Conservation (phyloP, 2,797 vertebrate genomes). For the Tragopan temminckii region DNA sequence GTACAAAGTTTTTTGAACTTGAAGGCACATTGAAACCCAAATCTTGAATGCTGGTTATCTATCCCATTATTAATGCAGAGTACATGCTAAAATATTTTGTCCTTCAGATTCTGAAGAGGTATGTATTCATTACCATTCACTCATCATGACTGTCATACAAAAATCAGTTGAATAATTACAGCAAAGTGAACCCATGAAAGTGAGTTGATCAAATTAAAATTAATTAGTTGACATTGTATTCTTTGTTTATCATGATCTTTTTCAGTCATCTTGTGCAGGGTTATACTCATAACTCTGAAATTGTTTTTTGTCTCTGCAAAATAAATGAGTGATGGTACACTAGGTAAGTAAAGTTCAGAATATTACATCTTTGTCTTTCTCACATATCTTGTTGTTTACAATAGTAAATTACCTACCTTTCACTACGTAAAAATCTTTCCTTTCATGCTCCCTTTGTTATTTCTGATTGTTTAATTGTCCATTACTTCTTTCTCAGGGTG, state of each 20-base stretch:
- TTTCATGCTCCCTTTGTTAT: background rate
- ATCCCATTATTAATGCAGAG: background rate
- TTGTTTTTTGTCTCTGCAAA: background rate
- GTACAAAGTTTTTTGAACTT: background rate
- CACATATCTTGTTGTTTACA: background rate
- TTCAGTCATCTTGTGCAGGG: background rate
- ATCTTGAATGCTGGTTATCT: background rate
- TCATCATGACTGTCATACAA: slow-evolving; percentile 1
- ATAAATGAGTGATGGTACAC: background rate
- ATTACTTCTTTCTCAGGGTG: background rate
- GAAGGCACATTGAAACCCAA: background rate
- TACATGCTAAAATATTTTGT: background rate
- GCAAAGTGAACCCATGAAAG: background rate
- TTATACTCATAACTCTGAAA: background rate
- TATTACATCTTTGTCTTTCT: background rate
- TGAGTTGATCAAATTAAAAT: slow-evolving; percentile 43
- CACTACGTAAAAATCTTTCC: background rate
- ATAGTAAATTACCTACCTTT: background rate
- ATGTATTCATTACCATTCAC: slow-evolving; percentile 8
- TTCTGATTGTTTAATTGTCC: background rate
- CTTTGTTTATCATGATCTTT: slow-evolving; percentile 16
- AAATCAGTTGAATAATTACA: slow-evolving; percentile 22
- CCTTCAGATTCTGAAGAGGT: background rate
- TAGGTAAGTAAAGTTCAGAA: background rate
- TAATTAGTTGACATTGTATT: slow-evolving; percentile 1